A percentile compares a stretch with the other conserved stretches of the same genome.
These are phyloP conservation scores for Microctonus brassicae DNA, from an alignment of 2,888 invertebrate species.

Conservation along the genomic window DNA sequence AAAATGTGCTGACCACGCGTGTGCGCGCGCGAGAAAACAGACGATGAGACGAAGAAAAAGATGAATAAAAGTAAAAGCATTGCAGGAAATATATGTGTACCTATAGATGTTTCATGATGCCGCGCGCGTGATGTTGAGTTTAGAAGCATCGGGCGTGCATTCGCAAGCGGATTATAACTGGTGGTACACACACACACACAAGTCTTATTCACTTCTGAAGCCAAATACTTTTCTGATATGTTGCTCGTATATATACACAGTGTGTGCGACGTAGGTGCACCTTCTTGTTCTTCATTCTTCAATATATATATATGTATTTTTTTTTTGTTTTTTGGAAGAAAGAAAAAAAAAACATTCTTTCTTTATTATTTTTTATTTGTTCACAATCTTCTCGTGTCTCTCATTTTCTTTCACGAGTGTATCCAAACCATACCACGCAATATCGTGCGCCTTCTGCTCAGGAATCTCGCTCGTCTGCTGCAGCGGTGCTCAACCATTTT, in stretches of 20 bases:
- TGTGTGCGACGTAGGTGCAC: constrained; percentile 2
- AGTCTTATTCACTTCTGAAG: constrained; percentile 17
- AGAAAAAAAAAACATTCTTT: no score
- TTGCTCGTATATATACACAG: not conserved
- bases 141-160: constrained; percentile 14
- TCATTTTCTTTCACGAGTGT: constrained; percentile 30
- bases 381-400: not conserved
- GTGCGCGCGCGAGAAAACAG: not conserved
- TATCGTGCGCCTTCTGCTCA: constrained; percentile 47
- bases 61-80: not conserved
- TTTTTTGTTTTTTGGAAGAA: not conserved
- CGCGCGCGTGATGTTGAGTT: constrained; percentile 5
- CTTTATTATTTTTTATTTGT: not conserved
- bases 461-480: constrained; percentile 56
- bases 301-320: no score
- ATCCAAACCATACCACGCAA: constrained; percentile 36
- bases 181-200: not conserved
- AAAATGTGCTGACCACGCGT: not conserved
- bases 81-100: not conserved
- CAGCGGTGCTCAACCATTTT: constrained; percentile 54
- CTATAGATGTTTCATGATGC: not conserved
- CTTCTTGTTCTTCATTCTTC: constrained; percentile 15
- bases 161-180: constrained; percentile 15
- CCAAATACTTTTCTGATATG: constrained; percentile 1
- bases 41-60: not conserved